Evolutionary conservation across 1,140 invertebrate species (phyloP).

Genomic region (Protaetia brevitarsis): DNA sequence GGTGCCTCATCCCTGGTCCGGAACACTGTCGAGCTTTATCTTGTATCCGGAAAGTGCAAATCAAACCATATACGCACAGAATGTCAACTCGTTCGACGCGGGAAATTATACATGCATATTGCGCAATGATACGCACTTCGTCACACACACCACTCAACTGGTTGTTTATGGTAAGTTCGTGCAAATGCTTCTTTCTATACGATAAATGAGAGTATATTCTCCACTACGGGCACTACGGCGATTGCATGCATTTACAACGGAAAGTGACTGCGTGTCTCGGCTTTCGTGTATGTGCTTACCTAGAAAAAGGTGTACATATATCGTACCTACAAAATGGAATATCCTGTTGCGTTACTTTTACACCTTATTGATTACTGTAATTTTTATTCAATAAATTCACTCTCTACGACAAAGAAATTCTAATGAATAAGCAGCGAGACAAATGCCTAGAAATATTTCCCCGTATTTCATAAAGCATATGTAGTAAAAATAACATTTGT

Average conservation of each 20-base stretch:
- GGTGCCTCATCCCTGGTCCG: slow-evolving; percentile 70
- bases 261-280: not conserved
- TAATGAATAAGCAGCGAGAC: too few relatives aligned
- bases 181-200: slow-evolving; percentile 3
- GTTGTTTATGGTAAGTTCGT: slow-evolving; percentile 61
- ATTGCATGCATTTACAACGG: not conserved
- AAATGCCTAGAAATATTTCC: too few relatives aligned
- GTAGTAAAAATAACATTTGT: too few relatives aligned
- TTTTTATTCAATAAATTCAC: too few relatives aligned
- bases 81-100: slow-evolving; percentile 58
- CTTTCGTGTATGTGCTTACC: not conserved
- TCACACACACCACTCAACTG: slow-evolving; percentile 62
- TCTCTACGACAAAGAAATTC: too few relatives aligned
- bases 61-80: slow-evolving; percentile 72
- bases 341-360: not conserved
- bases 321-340: not conserved
- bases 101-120: slow-evolving; percentile 72
- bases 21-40: slow-evolving; percentile 64
- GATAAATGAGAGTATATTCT: not conserved
- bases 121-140: slow-evolving; percentile 64
- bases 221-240: not conserved
- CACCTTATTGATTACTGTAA: too few relatives aligned
- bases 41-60: slow-evolving; percentile 73
- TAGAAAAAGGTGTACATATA: not conserved
- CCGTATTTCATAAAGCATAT: too few relatives aligned